These are phyloP conservation scores for Agrilus mali DNA, from an alignment of 2,888 invertebrate species.

Conservation along the genomic window DNA sequence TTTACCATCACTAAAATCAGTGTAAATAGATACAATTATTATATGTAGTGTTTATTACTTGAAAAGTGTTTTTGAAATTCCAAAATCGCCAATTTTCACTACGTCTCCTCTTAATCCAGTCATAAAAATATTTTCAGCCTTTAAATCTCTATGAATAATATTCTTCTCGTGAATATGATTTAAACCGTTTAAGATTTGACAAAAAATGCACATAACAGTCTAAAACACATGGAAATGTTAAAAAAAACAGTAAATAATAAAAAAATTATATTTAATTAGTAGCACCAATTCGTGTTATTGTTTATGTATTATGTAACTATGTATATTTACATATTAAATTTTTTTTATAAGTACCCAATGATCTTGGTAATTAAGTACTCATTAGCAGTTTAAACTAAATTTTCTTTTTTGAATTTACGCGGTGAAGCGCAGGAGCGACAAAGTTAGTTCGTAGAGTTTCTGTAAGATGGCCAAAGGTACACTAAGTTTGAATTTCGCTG, in stretches of 20 bases:
- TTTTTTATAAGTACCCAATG: too few relatives aligned
- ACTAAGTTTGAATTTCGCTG: too few relatives aligned
- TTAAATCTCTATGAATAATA: slow-evolving; percentile 73
- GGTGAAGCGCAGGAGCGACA: too few relatives aligned
- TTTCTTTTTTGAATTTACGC: too few relatives aligned
- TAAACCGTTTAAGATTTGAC: slow-evolving; percentile 63
- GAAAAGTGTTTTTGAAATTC: slow-evolving; percentile 62
- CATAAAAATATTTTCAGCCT: slow-evolving; percentile 71
- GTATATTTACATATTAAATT: too few relatives aligned
- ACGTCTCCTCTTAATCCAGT: slow-evolving; percentile 54
- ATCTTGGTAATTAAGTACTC: too few relatives aligned
- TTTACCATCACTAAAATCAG: slow-evolving; percentile 40
- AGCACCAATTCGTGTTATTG: neutral
- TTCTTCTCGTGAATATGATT: slow-evolving; percentile 67
- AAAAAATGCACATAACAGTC: slow-evolving; percentile 56
- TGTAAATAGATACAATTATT: too few relatives aligned
- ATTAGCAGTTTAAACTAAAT: too few relatives aligned
- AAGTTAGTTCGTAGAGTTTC: too few relatives aligned
- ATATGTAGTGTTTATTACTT: slow-evolving; percentile 32
- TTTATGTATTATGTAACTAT: too few relatives aligned
- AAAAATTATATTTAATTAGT: slow-evolving; percentile 2
- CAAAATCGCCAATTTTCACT: slow-evolving; percentile 76
- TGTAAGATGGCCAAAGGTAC: too few relatives aligned
- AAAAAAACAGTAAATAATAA: neutral
- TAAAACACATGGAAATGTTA: slow-evolving; percentile 31